phyloP scores from a whole-genome alignment of 2,113 vertebrate species.

The Helogale parvula region DNA sequence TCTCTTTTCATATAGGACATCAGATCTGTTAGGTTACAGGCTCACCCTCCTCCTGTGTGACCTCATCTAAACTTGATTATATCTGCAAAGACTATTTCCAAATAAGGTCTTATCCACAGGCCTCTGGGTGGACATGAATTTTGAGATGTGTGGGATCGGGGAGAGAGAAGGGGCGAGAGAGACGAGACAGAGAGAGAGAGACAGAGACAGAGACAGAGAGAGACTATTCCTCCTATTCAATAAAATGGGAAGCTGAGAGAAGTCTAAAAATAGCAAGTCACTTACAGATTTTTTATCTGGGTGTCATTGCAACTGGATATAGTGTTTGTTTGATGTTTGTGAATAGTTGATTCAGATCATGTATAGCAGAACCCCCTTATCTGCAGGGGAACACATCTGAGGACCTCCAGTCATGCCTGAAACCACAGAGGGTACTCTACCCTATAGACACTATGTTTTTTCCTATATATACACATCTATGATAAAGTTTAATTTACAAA shows the following conservation, averaged over 20 bases:
- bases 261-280: background rate
- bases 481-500: background rate
- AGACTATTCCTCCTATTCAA: background rate
- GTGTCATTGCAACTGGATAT: background rate
- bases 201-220: too few relatives aligned
- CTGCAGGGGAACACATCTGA: background rate
- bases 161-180: too few relatives aligned
- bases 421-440: background rate
- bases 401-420: background rate
- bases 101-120: background rate
- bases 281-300: background rate
- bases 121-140: background rate
- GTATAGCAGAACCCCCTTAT: background rate
- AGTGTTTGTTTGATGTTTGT: conserved; percentile 25
- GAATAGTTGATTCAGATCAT: background rate
- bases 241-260: background rate
- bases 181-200: too few relatives aligned
- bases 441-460: background rate
- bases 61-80: background rate
- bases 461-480: background rate
- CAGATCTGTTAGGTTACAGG: background rate
- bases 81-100: background rate
- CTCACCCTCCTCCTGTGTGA: background rate
- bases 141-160: background rate
- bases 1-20: background rate